A percentile compares a stretch with the other conserved stretches of the same genome.
These are phyloP conservation scores for Epizoanthus scotinus DNA, from an alignment of 92 coral and sea anemone species.

Conservation along the genomic window DNA sequence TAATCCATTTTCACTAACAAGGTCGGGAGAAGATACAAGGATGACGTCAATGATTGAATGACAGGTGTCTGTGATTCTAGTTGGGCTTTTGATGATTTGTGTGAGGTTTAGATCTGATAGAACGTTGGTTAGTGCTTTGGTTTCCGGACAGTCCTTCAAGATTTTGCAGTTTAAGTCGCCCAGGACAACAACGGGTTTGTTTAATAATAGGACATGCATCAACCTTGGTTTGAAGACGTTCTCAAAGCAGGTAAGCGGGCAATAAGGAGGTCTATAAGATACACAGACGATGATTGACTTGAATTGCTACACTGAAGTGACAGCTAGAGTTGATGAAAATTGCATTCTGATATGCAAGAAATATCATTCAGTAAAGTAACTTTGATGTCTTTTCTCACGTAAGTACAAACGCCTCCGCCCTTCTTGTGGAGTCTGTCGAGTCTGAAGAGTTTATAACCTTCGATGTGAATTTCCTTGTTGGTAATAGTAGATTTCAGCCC, in stretches of 20 bases:
- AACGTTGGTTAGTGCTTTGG: slow-evolving; percentile 38
- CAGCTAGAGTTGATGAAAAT: slow-evolving; percentile 64
- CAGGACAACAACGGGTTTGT: slow-evolving; percentile 57
- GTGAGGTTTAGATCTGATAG: slow-evolving; percentile 53
- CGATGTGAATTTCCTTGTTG: slow-evolving; percentile 41
- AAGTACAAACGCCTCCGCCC: slow-evolving; percentile 57
- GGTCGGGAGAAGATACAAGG: slow-evolving; percentile 39
- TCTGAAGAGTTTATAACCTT: slow-evolving; percentile 38
- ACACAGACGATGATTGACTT: slow-evolving; percentile 52
- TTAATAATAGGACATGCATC: slow-evolving; percentile 54
- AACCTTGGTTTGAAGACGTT: slow-evolving; percentile 58
- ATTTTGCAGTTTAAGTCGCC: slow-evolving; percentile 69
- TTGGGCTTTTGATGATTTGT: slow-evolving; percentile 62
- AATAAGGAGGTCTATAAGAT: slow-evolving; percentile 61
- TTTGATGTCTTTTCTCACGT: slow-evolving; percentile 57
- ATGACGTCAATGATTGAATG: slow-evolving; percentile 67
- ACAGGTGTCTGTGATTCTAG: slow-evolving; percentile 61
- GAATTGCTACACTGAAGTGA: slow-evolving; percentile 40
- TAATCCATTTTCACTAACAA: slow-evolving; percentile 52
- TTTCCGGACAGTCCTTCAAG: slow-evolving; percentile 55
- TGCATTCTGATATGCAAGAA: slow-evolving; percentile 43
- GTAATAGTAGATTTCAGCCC: slow-evolving; percentile 47
- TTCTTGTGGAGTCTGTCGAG: slow-evolving; percentile 44
- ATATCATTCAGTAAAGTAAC: slow-evolving; percentile 47
- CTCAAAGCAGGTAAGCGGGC: slow-evolving; percentile 58